These are phyloP conservation scores for Nipponia nippon DNA, from an alignment of 2,113 vertebrate species.

Conservation along the genomic window DNA sequence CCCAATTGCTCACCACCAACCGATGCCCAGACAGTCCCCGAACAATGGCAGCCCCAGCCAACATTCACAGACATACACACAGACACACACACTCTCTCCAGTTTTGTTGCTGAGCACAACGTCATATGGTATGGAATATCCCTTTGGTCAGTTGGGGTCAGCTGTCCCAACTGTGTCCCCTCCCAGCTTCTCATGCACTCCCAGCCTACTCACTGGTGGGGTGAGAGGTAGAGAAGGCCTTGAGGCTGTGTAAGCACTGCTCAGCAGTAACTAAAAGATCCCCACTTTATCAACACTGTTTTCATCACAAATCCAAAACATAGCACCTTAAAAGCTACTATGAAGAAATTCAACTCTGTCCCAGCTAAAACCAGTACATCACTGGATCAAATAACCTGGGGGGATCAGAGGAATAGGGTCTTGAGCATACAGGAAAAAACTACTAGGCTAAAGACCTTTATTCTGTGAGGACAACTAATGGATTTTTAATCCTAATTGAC, in stretches of 20 bases:
- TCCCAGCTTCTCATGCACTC: too few relatives aligned
- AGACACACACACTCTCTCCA: background rate
- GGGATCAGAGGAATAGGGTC: background rate
- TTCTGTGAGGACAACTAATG: background rate
- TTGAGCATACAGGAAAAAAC: background rate
- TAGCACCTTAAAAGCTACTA: background rate
- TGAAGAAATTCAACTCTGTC: background rate
- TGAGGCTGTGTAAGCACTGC: background rate
- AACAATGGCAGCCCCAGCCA: background rate
- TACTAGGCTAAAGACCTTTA: background rate
- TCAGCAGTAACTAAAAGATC: background rate
- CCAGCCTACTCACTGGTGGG: too few relatives aligned
- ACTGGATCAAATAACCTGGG: background rate
- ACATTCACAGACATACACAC: background rate
- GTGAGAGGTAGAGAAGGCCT: background rate
- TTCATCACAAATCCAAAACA: background rate
- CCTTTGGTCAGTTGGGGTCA: background rate
- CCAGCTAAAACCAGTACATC: background rate
- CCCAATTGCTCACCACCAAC: background rate
- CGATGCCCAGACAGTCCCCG: background rate
- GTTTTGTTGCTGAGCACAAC: background rate
- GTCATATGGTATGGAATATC: background rate
- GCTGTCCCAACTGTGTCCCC: background rate
- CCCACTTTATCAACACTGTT: background rate
- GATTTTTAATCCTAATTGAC: background rate